These are phyloP conservation scores for Embidobia sp. DNA, from an alignment of 2,888 invertebrate species.

Conservation along the genomic window DNA sequence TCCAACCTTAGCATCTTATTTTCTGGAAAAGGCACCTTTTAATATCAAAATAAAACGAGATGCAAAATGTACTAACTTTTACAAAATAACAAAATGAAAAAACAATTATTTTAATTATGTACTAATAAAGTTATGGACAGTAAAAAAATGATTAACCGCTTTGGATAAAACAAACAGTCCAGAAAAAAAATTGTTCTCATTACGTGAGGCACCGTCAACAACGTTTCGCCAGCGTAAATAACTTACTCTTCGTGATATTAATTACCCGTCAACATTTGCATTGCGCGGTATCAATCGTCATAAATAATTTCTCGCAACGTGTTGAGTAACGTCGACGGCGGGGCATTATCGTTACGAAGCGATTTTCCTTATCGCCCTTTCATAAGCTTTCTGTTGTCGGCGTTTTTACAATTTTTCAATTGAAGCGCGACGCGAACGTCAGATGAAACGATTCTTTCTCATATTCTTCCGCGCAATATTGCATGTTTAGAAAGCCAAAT, in stretches of 20 bases:
- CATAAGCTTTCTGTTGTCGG: conserved; percentile 15
- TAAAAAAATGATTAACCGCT: no score
- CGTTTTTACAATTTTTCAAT: conserved; percentile 2
- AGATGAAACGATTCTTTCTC: conserved; percentile 1
- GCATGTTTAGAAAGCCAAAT: no score
- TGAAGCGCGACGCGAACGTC: background rate
- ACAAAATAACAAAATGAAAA: no score
- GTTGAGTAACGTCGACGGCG: conserved; percentile 15
- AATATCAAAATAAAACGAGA: no score
- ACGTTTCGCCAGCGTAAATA: no score
- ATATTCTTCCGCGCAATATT: no score
- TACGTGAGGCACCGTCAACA: no score
- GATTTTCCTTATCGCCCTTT: conserved; percentile 43
- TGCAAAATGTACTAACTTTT: background rate
- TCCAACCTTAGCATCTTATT: conserved; percentile 1
- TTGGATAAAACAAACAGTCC: no score
- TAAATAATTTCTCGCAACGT: conserved; percentile 18
- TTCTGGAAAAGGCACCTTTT: background rate
- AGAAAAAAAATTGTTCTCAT: no score
- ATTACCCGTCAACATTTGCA: conserved; percentile 33
- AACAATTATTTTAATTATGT: no score
- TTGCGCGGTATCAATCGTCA: conserved; percentile 30
- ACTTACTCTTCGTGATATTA: conserved; percentile 29
- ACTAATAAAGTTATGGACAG: no score
- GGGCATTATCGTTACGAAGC: conserved; percentile 3